Evolutionary conservation across 2,797 vertebrate species (phyloP).

Genomic region (Thunnus albacares): DNA sequence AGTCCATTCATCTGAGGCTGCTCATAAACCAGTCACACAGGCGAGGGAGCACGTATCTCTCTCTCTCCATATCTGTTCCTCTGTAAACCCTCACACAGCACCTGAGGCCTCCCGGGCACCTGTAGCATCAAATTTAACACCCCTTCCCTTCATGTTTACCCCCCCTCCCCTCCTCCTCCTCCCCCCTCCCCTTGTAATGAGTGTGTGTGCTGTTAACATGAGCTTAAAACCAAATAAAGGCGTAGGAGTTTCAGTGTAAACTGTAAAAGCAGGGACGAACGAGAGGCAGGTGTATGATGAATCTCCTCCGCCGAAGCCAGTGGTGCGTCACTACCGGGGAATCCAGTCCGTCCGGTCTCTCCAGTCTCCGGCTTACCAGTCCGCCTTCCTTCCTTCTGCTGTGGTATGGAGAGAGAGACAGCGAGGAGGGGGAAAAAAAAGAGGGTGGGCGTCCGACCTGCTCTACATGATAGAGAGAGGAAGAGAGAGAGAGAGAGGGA

Average conservation of each 20-base stretch:
- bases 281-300: slow-evolving; percentile 1
- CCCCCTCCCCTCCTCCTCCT: no score
- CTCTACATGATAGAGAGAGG: slow-evolving; percentile 28
- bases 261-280: background rate
- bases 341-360: slow-evolving; percentile 78
- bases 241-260: slow-evolving; percentile 43
- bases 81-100: slow-evolving; percentile 1
- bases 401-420: slow-evolving; percentile 14
- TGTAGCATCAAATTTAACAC: slow-evolving; percentile 59
- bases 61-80: background rate
- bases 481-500: slow-evolving; percentile 1
- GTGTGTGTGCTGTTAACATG: background rate
- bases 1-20: slow-evolving; percentile 46
- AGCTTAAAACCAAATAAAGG: slow-evolving; percentile 11
- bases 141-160: background rate
- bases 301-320: background rate
- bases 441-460: slow-evolving; percentile 41
- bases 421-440: background rate
- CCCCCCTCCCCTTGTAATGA: background rate
- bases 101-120: slow-evolving; percentile 62
- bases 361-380: slow-evolving; percentile 52
- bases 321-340: slow-evolving; percentile 59
- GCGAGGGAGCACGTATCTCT: background rate
- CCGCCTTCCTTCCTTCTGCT: slow-evolving; percentile 3
- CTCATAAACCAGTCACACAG: slow-evolving; percentile 44